phyloP scores from a whole-genome alignment of 2,888 invertebrate species.

The Zaprionus obscuricornis region DNA sequence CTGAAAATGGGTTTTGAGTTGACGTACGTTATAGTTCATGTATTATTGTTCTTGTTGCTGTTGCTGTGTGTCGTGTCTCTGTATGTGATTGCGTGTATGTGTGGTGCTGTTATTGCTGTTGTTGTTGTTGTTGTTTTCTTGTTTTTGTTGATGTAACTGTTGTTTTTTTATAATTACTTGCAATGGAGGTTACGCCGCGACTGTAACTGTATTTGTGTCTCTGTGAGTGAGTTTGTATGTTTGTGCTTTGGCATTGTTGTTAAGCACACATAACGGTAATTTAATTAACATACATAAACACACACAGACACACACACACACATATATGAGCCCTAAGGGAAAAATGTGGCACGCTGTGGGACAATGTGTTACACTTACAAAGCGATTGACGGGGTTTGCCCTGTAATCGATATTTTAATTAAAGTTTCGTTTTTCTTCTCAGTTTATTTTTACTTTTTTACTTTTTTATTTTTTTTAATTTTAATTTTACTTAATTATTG shows the following conservation, averaged over 20 bases:
- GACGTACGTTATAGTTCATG: constrained; percentile 27
- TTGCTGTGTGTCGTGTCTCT: neutral
- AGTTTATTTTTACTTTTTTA: neutral
- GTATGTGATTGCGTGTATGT: neutral
- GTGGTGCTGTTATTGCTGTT: neutral
- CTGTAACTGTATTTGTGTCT: neutral
- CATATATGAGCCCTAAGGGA: constrained; percentile 1
- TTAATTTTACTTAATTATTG: neutral
- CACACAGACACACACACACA: constrained; percentile 34
- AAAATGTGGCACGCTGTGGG: constrained; percentile 30
- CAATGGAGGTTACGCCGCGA: constrained; percentile 55
- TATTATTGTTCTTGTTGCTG: constrained; percentile 24
- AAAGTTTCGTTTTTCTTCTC: constrained; percentile 1
- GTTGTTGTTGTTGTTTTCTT: constrained; percentile 18
- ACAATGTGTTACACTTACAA: constrained; percentile 57
- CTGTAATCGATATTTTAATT: constrained; percentile 54
- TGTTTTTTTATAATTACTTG: constrained; percentile 72
- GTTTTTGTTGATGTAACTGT: constrained; percentile 37
- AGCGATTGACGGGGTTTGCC: constrained; percentile 30
- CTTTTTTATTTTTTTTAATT: neutral
- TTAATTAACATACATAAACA: constrained; percentile 72
- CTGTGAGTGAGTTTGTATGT: constrained; percentile 19
- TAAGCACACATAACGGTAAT: constrained; percentile 72
- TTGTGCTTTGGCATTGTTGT: constrained; percentile 48
- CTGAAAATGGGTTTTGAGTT: constrained; percentile 46